Evolutionary conservation across 2,113 vertebrate genomes (phyloP).

Genomic region (Heterotilapia buettikoferi): DNA sequence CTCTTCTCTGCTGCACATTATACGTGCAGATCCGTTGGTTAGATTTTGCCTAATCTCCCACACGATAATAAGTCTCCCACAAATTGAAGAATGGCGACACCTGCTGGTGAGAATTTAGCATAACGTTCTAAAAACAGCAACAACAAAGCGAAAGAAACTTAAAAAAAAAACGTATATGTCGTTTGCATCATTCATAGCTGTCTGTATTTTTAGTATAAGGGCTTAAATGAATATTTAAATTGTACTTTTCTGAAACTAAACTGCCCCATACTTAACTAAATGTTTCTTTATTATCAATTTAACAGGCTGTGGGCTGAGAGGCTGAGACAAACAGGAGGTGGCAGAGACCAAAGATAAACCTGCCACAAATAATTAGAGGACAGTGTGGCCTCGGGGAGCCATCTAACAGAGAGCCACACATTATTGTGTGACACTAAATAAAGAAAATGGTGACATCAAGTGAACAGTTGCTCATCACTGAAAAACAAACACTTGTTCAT

Average conservation of each 20-base stretch:
- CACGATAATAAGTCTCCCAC: not conserved
- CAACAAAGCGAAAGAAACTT: not conserved
- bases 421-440: not conserved
- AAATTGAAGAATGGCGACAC: constrained; percentile 2
- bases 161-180: not conserved
- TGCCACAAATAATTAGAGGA: not conserved
- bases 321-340: not conserved
- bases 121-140: not conserved
- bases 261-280: not conserved
- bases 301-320: not conserved
- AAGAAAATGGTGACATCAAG: not conserved
- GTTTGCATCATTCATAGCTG: not conserved
- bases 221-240: not conserved
- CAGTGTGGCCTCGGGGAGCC: not conserved
- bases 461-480: not conserved
- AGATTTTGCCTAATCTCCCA: not conserved
- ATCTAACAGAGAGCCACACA: not conserved
- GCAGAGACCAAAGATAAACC: not conserved
- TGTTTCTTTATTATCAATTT: not conserved
- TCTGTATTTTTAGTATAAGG: not conserved
- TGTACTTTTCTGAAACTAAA: not conserved
- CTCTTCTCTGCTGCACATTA: not conserved
- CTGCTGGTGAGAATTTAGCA: not conserved
- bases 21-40: not conserved
- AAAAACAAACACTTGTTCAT: not conserved